A percentile compares a stretch with the other conserved stretches of the same genome.
phyloP scores from a whole-genome alignment of 1,140 invertebrate genomes.

The Planococcus citri region DNA sequence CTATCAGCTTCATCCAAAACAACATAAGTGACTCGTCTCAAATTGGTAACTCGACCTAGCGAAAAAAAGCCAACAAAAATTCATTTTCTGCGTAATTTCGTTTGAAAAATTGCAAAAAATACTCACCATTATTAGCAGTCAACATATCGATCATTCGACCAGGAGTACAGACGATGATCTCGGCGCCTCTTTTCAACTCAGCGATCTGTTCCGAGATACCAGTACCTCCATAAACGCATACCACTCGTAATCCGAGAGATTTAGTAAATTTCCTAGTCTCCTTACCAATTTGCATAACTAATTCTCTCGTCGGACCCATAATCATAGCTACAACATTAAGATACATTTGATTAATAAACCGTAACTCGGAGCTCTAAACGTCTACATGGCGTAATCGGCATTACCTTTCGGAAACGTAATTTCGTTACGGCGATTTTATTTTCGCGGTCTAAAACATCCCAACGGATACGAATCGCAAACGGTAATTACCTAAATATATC shows the following conservation, averaged over 20 bases:
- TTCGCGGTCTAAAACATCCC: not conserved
- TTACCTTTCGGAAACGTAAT: not conserved
- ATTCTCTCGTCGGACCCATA: constrained; percentile 95
- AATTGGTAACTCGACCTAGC: constrained; percentile 79
- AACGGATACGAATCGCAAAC: not conserved
- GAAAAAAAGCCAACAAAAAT: not conserved
- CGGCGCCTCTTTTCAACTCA: constrained; percentile 91
- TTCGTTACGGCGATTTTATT: not conserved
- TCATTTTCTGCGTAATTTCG: not conserved
- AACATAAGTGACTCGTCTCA: constrained; percentile 88
- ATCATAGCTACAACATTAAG: constrained; percentile 53
- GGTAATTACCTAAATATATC: constrained; percentile 3
- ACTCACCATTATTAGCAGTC: constrained; percentile 74
- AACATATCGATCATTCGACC: constrained; percentile 99
- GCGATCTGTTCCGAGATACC: constrained; percentile 96
- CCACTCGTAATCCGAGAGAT: constrained; percentile 67
- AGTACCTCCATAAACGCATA: constrained; percentile 97
- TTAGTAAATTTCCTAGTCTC: constrained; percentile 95
- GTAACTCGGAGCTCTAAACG: not conserved
- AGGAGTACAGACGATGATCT: constrained; percentile 98
- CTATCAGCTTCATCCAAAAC: constrained; percentile 98
- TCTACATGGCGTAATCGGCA: not conserved
- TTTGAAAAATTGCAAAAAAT: not conserved
- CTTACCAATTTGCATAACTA: constrained; percentile 97
- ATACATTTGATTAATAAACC: not conserved